These are phyloP conservation scores for Axinella damicornis DNA, from an alignment of 37 sponge, comb jelly and placozoan genomes.

Conservation along the genomic window DNA sequence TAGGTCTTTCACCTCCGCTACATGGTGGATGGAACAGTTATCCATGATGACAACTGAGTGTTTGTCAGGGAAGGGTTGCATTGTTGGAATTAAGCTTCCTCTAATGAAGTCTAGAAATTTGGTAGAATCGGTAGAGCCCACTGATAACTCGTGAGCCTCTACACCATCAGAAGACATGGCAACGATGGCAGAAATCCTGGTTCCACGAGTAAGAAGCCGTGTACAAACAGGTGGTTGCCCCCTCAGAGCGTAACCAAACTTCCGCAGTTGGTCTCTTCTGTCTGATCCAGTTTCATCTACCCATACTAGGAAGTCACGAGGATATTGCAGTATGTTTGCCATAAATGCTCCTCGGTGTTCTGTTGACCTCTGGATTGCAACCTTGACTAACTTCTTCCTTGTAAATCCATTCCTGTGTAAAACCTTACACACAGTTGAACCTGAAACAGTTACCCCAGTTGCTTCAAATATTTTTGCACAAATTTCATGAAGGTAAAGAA, in stretches of 20 bases:
- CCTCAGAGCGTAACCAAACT: constrained; percentile 13
- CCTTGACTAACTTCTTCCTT: constrained; percentile 38
- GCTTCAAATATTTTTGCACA: constrained; percentile 17
- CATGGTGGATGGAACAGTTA: constrained; percentile 30
- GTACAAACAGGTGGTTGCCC: constrained; percentile 4
- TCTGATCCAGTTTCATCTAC: constrained; percentile 68
- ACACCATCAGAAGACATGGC: constrained; percentile 35
- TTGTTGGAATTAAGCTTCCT: constrained; percentile 16
- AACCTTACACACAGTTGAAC: constrained; percentile 45
- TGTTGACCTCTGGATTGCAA: constrained; percentile 41
- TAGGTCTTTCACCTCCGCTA: background rate
- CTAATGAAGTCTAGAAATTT: constrained; percentile 14
- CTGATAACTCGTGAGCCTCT: background rate
- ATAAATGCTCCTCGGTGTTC: constrained; percentile 41
- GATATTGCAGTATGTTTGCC: constrained; percentile 22
- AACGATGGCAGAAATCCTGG: constrained; percentile 10
- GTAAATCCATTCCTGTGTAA: too few species aligned
- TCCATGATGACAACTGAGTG: constrained; percentile 32
- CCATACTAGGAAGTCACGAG: constrained; percentile 35
- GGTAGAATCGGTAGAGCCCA: background rate
- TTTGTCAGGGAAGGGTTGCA: constrained; percentile 21
- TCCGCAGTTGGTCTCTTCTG: background rate
- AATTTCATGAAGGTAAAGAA: constrained; percentile 49
- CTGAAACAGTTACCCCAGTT: constrained; percentile 30
- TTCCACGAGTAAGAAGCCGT: background rate